These are phyloP conservation scores for Apis florea DNA, from an alignment of 1,140 invertebrate species.

Conservation along the genomic window DNA sequence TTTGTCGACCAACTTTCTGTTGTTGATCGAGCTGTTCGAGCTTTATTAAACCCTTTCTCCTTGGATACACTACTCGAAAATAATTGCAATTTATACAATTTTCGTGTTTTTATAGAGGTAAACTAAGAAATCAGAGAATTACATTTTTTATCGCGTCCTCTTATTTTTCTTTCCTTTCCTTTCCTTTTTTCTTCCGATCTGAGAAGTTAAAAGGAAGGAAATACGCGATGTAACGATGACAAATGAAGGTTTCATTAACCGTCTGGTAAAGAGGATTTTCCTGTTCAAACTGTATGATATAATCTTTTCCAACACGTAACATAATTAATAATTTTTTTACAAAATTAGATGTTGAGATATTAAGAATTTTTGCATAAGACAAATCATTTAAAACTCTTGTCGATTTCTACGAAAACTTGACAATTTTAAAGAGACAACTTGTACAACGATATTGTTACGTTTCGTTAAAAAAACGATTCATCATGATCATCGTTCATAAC, in stretches of 20 bases:
- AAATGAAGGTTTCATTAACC: not conserved
- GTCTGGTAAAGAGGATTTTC: not conserved
- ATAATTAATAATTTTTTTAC: not conserved
- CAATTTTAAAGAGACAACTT: no score
- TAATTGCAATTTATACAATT: not conserved
- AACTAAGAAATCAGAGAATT: no score
- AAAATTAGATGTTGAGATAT: no score
- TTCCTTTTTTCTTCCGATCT: not conserved
- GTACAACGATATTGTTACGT: no score
- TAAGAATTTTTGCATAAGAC: not conserved
- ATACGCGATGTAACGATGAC: not conserved
- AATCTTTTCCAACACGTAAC: not conserved
- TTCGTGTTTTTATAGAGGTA: not conserved
- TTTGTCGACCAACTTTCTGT: slow-evolving; percentile 7
- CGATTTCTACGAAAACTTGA: no score
- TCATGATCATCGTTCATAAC: no score
- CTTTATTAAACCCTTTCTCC: not conserved
- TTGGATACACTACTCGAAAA: not conserved
- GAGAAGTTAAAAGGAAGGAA: no score
- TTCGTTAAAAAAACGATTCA: no score
- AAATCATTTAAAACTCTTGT: no score
- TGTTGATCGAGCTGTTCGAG: not conserved
- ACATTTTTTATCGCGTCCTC: no score
- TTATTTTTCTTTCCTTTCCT: no score
- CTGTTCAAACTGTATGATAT: not conserved